Conservation (phyloP, 2,888 invertebrate genomes). For the Aproaerema taeniolella region DNA sequence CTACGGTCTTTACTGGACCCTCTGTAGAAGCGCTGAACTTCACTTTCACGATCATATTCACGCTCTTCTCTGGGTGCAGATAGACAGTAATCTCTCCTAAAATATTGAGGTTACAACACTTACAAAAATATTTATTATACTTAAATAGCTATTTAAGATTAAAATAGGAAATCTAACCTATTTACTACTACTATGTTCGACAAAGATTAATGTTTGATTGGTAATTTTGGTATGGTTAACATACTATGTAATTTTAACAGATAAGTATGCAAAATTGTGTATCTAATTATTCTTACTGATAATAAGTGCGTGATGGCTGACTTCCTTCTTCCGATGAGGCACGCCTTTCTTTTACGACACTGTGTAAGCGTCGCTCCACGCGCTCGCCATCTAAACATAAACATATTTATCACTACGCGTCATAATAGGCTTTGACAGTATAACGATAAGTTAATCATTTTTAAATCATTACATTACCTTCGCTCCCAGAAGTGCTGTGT, state of each 20-base stretch:
- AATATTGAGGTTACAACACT: not conserved
- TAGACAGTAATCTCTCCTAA: conserved; percentile 54
- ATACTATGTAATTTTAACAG: too few relatives aligned
- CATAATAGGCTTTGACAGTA: not conserved
- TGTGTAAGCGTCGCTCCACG: conserved; percentile 51
- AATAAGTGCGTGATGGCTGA: conserved; percentile 58
- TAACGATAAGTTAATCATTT: not conserved
- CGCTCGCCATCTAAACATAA: conserved; percentile 32
- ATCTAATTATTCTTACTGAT: conserved; percentile 50
- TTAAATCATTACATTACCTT: conserved; percentile 31
- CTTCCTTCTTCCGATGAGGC: conserved; percentile 48
- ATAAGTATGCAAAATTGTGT: not conserved
- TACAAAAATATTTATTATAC: too few relatives aligned
- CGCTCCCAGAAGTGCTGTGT: conserved; percentile 46
- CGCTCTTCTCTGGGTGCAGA: conserved; percentile 42
- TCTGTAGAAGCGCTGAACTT: conserved; percentile 62
- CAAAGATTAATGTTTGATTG: too few relatives aligned
- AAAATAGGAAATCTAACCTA: too few relatives aligned
- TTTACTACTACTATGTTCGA: too few relatives aligned
- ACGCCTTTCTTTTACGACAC: conserved; percentile 62
- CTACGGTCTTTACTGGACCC: conserved; percentile 62
- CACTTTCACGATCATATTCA: conserved; percentile 49
- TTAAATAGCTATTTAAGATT: too few relatives aligned
- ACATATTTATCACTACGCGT: not conserved
- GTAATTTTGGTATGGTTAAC: too few relatives aligned